These are phyloP conservation scores for Rhegmatorhina hoffmannsi DNA, from an alignment of 2,113 vertebrate species.

Conservation along the genomic window DNA sequence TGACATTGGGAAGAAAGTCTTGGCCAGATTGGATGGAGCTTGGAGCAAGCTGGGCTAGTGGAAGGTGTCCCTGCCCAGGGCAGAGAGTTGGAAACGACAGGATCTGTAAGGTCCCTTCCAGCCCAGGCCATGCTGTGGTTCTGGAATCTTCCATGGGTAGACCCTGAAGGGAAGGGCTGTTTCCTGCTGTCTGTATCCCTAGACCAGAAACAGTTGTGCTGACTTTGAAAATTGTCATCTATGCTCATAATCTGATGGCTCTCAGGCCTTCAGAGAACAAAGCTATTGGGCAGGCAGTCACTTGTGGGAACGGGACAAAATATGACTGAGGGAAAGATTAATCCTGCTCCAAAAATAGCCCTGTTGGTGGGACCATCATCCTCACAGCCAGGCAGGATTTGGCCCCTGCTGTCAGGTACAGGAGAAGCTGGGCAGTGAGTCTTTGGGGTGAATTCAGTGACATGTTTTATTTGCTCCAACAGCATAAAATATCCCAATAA, in stretches of 20 bases:
- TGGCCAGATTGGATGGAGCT: accelerated
- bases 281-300: not conserved
- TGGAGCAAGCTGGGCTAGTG: not conserved
- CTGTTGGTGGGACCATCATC: not conserved
- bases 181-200: not conserved
- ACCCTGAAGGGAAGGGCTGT: not conserved
- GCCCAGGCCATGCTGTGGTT: not conserved
- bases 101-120: not conserved
- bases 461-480: not conserved
- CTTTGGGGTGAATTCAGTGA: not conserved
- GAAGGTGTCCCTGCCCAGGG: not conserved
- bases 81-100: too few relatives aligned
- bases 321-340: not conserved
- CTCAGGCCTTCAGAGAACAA: not conserved
- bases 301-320: not conserved
- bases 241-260: not conserved
- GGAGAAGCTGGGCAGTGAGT: not conserved
- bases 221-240: not conserved
- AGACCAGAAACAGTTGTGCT: not conserved
- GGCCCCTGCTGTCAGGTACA: not conserved
- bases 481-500: not conserved
- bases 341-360: not conserved
- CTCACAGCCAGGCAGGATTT: not conserved
- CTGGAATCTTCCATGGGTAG: not conserved
- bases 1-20: not conserved